These are phyloP conservation scores for Chrysemys picta DNA, from an alignment of 2,113 vertebrate genomes.

Conservation along the genomic window DNA sequence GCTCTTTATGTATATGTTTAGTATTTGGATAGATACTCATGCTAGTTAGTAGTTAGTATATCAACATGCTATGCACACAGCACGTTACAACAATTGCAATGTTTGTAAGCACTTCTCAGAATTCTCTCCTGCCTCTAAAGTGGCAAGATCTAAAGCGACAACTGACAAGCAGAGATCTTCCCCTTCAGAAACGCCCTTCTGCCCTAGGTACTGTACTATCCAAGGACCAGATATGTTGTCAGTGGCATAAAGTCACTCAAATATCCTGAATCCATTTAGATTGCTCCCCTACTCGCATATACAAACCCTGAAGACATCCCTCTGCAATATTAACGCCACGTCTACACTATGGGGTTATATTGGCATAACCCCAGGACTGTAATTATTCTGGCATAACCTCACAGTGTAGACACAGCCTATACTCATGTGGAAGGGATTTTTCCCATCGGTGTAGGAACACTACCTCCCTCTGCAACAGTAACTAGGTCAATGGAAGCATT, in stretches of 20 bases:
- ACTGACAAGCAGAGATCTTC: background rate
- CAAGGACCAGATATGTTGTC: background rate
- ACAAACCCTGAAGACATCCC: background rate
- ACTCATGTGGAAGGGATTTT: background rate
- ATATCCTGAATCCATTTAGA: conserved; percentile 2
- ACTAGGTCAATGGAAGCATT: background rate
- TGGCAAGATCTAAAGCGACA: background rate
- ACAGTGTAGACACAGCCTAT: background rate
- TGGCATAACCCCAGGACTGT: background rate
- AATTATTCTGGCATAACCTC: background rate
- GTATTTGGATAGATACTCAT: background rate
- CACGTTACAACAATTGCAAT: background rate
- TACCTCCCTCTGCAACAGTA: background rate
- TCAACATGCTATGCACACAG: rapidly evolving
- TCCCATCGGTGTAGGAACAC: background rate
- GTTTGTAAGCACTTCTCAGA: background rate
- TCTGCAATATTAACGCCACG: background rate
- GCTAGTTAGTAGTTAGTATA: background rate
- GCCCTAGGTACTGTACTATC: background rate
- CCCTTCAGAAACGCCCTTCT: background rate
- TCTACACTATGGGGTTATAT: background rate
- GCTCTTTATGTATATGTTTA: background rate
- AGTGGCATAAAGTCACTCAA: background rate
- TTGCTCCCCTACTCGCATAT: conserved; percentile 55
- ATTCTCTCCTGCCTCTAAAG: background rate